Conservation (phyloP, 2,888 invertebrate genomes). For the Eristalis tenax region DNA sequence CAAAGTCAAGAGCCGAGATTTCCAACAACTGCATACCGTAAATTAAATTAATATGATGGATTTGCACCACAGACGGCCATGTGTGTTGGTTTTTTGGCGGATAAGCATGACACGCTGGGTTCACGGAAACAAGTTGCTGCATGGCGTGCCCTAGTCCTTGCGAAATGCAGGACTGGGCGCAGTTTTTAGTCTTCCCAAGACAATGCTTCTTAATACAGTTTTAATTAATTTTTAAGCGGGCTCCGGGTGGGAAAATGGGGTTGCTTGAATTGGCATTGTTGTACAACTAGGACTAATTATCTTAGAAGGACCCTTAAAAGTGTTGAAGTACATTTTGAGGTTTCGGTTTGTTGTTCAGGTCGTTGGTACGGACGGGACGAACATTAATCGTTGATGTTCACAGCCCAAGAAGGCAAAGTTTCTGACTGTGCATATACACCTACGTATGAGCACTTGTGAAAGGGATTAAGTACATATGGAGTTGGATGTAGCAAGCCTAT, state of each 20-base stretch:
- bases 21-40: slow-evolving; percentile 43
- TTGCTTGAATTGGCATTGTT: slow-evolving; percentile 7
- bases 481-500: too few relatives aligned
- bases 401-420: slow-evolving; percentile 27
- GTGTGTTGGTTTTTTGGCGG: neutral
- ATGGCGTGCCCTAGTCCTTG: slow-evolving; percentile 54
- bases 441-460: too few relatives aligned
- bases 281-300: slow-evolving; percentile 49
- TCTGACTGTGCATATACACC: neutral
- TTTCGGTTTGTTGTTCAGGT: slow-evolving; percentile 28
- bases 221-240: slow-evolving; percentile 65
- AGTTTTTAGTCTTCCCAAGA: slow-evolving; percentile 61
- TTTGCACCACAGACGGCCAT: neutral
- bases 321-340: slow-evolving; percentile 55
- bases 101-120: neutral
- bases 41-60: slow-evolving; percentile 45
- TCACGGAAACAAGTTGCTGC: slow-evolving; percentile 8
- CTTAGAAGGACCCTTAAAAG: slow-evolving; percentile 43
- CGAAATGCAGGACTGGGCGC: slow-evolving; percentile 53
- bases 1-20: slow-evolving; percentile 29
- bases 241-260: slow-evolving; percentile 10
- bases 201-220: slow-evolving; percentile 62
- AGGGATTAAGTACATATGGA: too few relatives aligned
- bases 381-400: slow-evolving; percentile 25
- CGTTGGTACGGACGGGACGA: slow-evolving; percentile 14